A percentile compares a stretch with the other conserved stretches of the same genome.
Conservation (phyloP, 2,797 vertebrate genomes). For the Propithecus deckenii region DNA sequence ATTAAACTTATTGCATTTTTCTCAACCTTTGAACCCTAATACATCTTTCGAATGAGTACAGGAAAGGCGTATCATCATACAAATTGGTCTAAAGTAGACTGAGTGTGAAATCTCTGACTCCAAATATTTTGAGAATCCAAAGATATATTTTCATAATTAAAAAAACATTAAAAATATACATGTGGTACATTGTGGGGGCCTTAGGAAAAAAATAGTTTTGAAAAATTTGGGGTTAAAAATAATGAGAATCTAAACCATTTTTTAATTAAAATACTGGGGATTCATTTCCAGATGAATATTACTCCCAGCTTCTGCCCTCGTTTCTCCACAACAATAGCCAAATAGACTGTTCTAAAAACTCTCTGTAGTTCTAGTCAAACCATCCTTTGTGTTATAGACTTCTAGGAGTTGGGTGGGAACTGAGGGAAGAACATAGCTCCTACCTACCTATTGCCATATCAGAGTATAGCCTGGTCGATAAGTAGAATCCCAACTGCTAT, state of each 20-base stretch:
- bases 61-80: background rate
- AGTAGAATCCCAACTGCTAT: background rate
- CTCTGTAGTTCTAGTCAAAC: background rate
- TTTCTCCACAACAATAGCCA: background rate
- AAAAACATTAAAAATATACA: background rate
- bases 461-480: background rate
- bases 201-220: background rate
- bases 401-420: background rate
- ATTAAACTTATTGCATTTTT: conserved; percentile 34
- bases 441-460: background rate
- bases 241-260: background rate
- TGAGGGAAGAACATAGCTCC: background rate
- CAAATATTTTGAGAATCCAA: conserved; percentile 17
- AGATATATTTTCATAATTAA: background rate
- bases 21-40: conserved; percentile 19
- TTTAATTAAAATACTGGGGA: background rate
- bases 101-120: background rate
- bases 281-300: background rate
- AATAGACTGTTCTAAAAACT: background rate
- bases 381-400: background rate
- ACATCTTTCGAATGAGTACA: background rate
- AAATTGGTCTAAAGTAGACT: background rate
- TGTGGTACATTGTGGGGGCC: background rate
- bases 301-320: background rate
- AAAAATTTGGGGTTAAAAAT: background rate